Evolutionary conservation across 1,140 invertebrate genomes (phyloP).

Genomic region (Lepidurus couesii): DNA sequence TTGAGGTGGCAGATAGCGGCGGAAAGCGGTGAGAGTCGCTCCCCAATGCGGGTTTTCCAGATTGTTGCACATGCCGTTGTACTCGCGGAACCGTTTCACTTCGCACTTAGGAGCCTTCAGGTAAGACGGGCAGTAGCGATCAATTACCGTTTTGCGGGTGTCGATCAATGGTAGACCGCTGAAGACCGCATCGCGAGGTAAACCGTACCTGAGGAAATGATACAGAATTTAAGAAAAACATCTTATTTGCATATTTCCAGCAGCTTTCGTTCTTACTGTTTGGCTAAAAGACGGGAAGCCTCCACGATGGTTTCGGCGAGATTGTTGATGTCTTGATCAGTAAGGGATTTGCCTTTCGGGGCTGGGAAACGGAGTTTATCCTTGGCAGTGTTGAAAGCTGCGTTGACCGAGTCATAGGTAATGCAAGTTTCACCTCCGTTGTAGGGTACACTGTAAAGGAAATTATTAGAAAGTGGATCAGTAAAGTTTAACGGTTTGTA

Average conservation of each 20-base stretch:
- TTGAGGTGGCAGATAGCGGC: slow-evolving; percentile 56
- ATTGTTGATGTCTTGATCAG: slow-evolving; percentile 34
- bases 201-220: slow-evolving; percentile 39
- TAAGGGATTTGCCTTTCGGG: slow-evolving; percentile 29
- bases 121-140: slow-evolving; percentile 45
- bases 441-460: neutral
- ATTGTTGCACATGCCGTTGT: slow-evolving; percentile 52
- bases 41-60: slow-evolving; percentile 49
- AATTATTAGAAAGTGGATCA: neutral
- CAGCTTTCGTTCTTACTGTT: slow-evolving; percentile 28
- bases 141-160: slow-evolving; percentile 45
- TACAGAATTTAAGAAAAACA: too few relatives aligned
- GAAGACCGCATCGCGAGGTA: slow-evolving; percentile 43
- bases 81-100: slow-evolving; percentile 45
- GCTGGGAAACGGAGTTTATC: slow-evolving; percentile 19
- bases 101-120: slow-evolving; percentile 44
- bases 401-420: slow-evolving; percentile 34
- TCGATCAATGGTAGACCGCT: slow-evolving; percentile 46
- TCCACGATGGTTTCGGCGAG: slow-evolving; percentile 33
- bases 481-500: neutral
- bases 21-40: slow-evolving; percentile 43
- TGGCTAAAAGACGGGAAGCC: slow-evolving; percentile 29
- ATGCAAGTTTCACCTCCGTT: slow-evolving; percentile 31
- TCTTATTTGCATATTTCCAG: too few relatives aligned
- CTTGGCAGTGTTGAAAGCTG: slow-evolving; percentile 30